Conservation (phyloP, 2,113 vertebrate genomes). For the Chroicocephalus ridibundus region DNA sequence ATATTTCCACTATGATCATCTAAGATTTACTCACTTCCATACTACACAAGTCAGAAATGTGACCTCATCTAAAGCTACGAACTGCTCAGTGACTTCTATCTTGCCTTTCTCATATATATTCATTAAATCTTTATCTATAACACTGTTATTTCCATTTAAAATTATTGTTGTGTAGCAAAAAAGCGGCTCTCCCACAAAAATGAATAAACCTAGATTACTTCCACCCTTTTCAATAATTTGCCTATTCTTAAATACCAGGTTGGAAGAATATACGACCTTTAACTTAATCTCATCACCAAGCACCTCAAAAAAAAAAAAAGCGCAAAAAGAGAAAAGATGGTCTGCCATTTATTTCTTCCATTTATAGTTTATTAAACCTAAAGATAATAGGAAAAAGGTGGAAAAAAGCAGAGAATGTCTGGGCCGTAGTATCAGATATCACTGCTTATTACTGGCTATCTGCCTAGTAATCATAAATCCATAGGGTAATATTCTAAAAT, state of each 20-base stretch:
- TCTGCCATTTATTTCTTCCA: conserved; percentile 31
- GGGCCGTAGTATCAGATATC: conserved; percentile 21
- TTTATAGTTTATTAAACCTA: conserved; percentile 53
- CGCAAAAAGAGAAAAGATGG: neutral
- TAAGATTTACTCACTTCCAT: conserved; percentile 36
- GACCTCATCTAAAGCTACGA: conserved; percentile 21
- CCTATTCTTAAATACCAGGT: neutral
- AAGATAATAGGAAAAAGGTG: conserved; percentile 58
- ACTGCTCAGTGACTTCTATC: conserved; percentile 37
- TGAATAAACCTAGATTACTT: conserved; percentile 29
- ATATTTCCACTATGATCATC: neutral
- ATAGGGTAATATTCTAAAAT: conserved; percentile 48
- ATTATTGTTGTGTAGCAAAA: neutral
- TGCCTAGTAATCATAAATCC: conserved; percentile 36
- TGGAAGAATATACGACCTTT: conserved; percentile 4
- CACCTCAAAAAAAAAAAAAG: neutral
- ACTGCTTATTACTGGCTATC: conserved; percentile 50
- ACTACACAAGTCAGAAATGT: conserved; percentile 23
- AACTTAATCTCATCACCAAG: conserved; percentile 34
- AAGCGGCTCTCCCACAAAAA: conserved; percentile 32
- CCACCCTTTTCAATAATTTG: conserved; percentile 27
- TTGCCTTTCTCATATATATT: conserved; percentile 51
- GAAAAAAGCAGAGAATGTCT: conserved; percentile 13
- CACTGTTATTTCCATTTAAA: neutral
- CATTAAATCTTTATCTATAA: conserved; percentile 58